A percentile compares a stretch with the other conserved stretches of the same genome.
These are phyloP conservation scores for Schlechtendalia chinensis DNA, from an alignment of 1,140 invertebrate species.

Conservation along the genomic window DNA sequence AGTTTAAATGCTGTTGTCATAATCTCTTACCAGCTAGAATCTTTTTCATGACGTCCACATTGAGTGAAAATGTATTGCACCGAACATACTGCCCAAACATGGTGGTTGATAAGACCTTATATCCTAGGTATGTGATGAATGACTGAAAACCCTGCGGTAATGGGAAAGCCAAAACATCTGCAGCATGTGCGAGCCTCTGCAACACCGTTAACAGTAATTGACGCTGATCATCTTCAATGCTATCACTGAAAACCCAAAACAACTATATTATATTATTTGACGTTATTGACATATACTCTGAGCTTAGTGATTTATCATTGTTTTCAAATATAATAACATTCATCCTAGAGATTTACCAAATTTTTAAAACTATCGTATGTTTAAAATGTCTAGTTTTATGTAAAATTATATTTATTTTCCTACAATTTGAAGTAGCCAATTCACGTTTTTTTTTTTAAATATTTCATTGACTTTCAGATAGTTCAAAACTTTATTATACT, in stretches of 20 bases:
- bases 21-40: conserved; percentile 68
- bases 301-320: no score
- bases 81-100: conserved; percentile 78
- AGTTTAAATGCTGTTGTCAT: no score
- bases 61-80: conserved; percentile 76
- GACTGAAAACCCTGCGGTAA: conserved; percentile 80
- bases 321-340: no score
- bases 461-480: no score
- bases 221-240: conserved; percentile 49
- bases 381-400: no score
- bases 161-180: conserved; percentile 77
- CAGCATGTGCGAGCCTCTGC: conserved; percentile 69
- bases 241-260: conserved; percentile 51
- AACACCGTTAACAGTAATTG: conserved; percentile 51
- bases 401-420: no score
- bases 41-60: conserved; percentile 81
- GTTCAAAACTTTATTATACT: no score
- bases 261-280: background rate
- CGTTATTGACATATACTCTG: no score
- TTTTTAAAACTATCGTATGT: no score
- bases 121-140: conserved; percentile 81
- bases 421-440: no score
- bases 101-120: conserved; percentile 69
- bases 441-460: no score
- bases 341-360: no score